A percentile compares a stretch with the other conserved stretches of the same genome.
Evolutionary conservation across 2,797 vertebrate genomes (phyloP).

Genomic region (Tiaroga cobitis): DNA sequence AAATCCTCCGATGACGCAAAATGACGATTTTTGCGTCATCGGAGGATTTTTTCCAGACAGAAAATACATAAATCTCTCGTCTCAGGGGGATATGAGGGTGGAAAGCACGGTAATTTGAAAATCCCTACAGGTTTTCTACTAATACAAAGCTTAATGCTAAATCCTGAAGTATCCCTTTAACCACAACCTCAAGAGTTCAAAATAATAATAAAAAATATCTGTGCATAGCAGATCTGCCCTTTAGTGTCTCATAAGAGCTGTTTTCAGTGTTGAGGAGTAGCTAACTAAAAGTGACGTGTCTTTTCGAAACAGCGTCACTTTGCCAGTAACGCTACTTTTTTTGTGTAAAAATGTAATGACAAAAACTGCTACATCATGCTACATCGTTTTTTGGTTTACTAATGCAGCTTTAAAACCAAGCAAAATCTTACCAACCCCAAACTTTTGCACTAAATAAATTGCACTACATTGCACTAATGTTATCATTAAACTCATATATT

Average conservation of each 20-base stretch:
- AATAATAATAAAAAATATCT: slow-evolving; percentile 21
- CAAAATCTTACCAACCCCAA: not conserved
- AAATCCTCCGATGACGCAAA: too few relatives aligned
- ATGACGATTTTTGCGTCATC: too few relatives aligned
- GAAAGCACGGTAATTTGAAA: too few relatives aligned
- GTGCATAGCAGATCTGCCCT: not conserved
- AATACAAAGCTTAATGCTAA: too few relatives aligned
- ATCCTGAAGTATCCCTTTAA: too few relatives aligned
- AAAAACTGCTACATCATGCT: not conserved
- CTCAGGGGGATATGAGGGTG: too few relatives aligned
- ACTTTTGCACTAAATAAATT: not conserved
- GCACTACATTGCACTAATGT: not conserved
- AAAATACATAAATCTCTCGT: too few relatives aligned
- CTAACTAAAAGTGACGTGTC: not conserved
- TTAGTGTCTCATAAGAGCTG: not conserved
- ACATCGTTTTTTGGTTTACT: not conserved
- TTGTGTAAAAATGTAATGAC: not conserved
- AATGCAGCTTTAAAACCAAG: not conserved
- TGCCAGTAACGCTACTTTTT: not conserved
- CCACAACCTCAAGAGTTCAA: slow-evolving; percentile 16
- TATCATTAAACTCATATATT: not conserved
- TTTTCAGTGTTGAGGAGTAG: not conserved
- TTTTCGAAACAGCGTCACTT: not conserved
- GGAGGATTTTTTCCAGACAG: too few relatives aligned
- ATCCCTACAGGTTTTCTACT: too few relatives aligned